These are phyloP conservation scores for Ommatoiulus sabulosus DNA, from an alignment of 2,888 invertebrate species.

Conservation along the genomic window DNA sequence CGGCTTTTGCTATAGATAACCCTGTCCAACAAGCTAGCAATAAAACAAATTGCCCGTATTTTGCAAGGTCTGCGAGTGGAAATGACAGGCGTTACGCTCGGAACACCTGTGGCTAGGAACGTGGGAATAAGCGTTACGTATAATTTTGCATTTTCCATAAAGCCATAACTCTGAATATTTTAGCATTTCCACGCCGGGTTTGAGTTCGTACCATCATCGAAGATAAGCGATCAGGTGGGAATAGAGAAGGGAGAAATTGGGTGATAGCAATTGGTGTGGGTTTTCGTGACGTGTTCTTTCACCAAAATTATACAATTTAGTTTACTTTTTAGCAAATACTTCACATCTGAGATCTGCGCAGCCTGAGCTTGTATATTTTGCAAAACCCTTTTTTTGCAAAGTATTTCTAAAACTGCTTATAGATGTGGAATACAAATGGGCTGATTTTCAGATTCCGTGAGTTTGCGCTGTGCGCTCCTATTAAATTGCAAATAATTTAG, in stretches of 20 bases:
- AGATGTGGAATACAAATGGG: slow-evolving; percentile 3
- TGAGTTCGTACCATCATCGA: background rate
- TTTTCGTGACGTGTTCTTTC: background rate
- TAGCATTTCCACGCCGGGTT: background rate
- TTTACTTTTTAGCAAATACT: background rate
- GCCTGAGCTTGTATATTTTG: background rate
- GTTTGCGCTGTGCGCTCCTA: background rate
- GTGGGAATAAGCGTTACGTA: background rate
- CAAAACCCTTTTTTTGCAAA: background rate
- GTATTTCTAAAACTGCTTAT: background rate
- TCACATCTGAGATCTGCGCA: background rate
- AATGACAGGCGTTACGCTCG: background rate
- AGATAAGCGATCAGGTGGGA: background rate
- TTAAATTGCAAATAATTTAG: background rate
- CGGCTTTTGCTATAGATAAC: background rate
- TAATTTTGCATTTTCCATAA: background rate
- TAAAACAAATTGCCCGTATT: background rate
- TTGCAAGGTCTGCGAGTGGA: background rate
- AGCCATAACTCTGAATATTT: background rate
- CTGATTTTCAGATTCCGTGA: background rate
- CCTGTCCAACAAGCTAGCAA: background rate
- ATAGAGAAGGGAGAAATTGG: background rate
- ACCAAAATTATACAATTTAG: background rate
- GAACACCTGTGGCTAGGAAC: background rate
- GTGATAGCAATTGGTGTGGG: background rate